Evolutionary conservation across 2,797 vertebrate species (phyloP).

Genomic region (Lophius americanus): DNA sequence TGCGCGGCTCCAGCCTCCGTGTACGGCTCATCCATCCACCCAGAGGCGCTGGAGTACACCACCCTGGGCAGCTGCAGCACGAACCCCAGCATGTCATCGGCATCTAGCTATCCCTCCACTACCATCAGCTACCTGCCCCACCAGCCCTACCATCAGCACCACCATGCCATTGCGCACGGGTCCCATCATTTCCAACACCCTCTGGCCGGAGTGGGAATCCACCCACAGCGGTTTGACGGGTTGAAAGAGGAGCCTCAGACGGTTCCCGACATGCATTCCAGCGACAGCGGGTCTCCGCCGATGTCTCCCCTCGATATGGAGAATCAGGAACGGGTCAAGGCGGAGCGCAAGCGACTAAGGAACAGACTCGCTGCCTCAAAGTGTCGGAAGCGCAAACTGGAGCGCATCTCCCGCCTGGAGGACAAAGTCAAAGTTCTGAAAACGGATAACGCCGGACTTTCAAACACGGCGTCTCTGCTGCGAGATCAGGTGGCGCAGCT

Average conservation of each 20-base stretch:
- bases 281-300: slow-evolving; percentile 85
- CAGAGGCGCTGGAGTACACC: slow-evolving; percentile 89
- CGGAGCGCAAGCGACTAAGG: slow-evolving; percentile 90
- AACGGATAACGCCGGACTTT: slow-evolving; percentile 90
- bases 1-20: slow-evolving; percentile 77
- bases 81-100: slow-evolving; percentile 80
- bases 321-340: slow-evolving; percentile 91
- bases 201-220: slow-evolving; percentile 66
- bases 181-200: slow-evolving; percentile 81
- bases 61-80: slow-evolving; percentile 87
- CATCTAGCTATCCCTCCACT: slow-evolving; percentile 84
- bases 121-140: slow-evolving; percentile 94
- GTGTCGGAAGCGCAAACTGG: slow-evolving; percentile 92
- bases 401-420: slow-evolving; percentile 93
- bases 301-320: slow-evolving; percentile 93
- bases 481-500: slow-evolving; percentile 93
- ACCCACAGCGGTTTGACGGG: slow-evolving; percentile 73
- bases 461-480: slow-evolving; percentile 87
- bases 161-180: slow-evolving; percentile 71
- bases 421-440: slow-evolving; percentile 93
- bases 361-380: slow-evolving; percentile 94
- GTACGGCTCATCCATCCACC: slow-evolving; percentile 80
- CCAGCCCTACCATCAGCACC: slow-evolving; percentile 80
- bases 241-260: slow-evolving; percentile 94
- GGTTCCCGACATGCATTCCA: slow-evolving; percentile 88